Conservation (phyloP, 2,113 vertebrate genomes). For the Sisor rabdophorus region DNA sequence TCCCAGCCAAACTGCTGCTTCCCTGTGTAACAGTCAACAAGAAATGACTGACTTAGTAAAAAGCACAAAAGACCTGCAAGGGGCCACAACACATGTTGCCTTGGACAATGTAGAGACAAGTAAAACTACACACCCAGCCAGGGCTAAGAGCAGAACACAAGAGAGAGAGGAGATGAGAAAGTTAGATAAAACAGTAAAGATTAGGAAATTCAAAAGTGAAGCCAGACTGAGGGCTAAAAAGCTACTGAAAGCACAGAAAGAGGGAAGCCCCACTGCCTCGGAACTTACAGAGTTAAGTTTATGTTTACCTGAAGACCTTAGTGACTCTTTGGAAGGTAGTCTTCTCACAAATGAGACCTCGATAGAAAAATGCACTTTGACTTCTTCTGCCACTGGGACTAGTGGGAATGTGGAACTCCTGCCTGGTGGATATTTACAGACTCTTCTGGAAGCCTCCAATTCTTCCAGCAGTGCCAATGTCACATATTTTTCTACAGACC, state of each 20-base stretch:
- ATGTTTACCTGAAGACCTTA: conserved; percentile 51
- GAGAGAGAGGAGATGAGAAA: conserved; percentile 84
- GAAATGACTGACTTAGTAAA: conserved; percentile 14
- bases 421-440: conserved; percentile 96
- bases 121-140: conserved; percentile 69
- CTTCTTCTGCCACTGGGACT: conserved; percentile 64
- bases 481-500: conserved; percentile 80
- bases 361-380: conserved; percentile 49
- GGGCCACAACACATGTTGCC: conserved; percentile 64
- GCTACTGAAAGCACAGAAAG: conserved; percentile 75
- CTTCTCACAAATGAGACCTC: conserved; percentile 36
- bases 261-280: conserved; percentile 81
- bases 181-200: conserved; percentile 85
- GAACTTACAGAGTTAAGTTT: conserved; percentile 57
- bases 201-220: conserved; percentile 98
- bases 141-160: conserved; percentile 82
- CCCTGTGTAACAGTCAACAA: conserved; percentile 59
- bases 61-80: conserved; percentile 47
- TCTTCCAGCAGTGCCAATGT: conserved; percentile 80
- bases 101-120: conserved; percentile 74
- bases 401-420: conserved; percentile 83
- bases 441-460: conserved; percentile 94
- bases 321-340: conserved; percentile 37
- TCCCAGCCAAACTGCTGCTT: conserved; percentile 79
- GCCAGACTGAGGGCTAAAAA: conserved; percentile 93